These are phyloP conservation scores for Agonopterix heracliana DNA, from an alignment of 2,888 invertebrate species.

Conservation along the genomic window DNA sequence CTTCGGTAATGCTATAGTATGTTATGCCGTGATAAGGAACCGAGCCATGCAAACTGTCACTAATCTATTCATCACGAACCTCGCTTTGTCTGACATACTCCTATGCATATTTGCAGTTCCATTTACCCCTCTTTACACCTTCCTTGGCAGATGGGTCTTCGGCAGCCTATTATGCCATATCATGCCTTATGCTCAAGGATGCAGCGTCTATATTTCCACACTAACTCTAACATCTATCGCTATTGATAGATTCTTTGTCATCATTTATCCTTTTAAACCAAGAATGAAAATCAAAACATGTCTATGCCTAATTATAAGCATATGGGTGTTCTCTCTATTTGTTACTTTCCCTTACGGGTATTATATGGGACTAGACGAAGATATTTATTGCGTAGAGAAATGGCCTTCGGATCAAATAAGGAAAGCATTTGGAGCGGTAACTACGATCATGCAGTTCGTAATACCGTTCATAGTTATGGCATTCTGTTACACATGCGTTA, in stretches of 20 bases:
- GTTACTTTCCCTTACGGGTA: conserved; percentile 91
- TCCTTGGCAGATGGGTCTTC: conserved; percentile 89
- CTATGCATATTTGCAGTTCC: conserved; percentile 91
- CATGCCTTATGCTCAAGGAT: conserved; percentile 90
- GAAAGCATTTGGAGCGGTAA: conserved; percentile 84
- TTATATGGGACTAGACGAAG: conserved; percentile 80
- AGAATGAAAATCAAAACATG: conserved; percentile 88
- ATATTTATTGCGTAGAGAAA: conserved; percentile 79
- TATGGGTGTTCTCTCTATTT: conserved; percentile 87
- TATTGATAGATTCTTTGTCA: conserved; percentile 93
- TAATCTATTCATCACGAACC: conserved; percentile 93
- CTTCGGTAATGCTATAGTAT: conserved; percentile 89
- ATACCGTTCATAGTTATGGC: conserved; percentile 91
- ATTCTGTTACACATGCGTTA: conserved; percentile 90
- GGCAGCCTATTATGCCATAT: conserved; percentile 89
- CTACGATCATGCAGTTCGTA: conserved; percentile 89
- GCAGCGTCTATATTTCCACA: conserved; percentile 92
- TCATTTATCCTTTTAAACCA: conserved; percentile 90
- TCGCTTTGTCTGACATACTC: conserved; percentile 91
- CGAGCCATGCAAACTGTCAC: conserved; percentile 95
- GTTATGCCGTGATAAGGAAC: conserved; percentile 90
- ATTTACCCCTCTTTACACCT: conserved; percentile 92
- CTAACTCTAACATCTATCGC: conserved; percentile 93
- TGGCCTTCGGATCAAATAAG: conserved; percentile 87
- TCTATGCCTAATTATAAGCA: conserved; percentile 83